These are phyloP conservation scores for Pachypsylla venusta DNA, from an alignment of 1,140 invertebrate genomes.

Conservation along the genomic window DNA sequence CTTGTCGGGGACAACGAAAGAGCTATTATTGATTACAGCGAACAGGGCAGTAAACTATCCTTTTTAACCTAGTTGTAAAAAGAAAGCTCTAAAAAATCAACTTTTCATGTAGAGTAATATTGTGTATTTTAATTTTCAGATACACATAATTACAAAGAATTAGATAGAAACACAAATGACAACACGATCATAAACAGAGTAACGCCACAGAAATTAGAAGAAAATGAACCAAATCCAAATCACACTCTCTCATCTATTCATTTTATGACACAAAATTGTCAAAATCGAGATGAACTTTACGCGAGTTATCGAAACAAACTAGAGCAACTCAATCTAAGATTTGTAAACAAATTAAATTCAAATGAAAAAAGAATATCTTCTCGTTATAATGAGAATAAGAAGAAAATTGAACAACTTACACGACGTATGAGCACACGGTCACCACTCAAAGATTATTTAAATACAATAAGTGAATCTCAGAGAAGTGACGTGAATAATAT, in stretches of 20 bases:
- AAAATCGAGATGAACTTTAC: not conserved
- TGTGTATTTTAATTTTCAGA: too few relatives aligned
- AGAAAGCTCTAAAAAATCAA: too few relatives aligned
- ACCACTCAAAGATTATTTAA: not conserved
- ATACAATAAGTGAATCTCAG: not conserved
- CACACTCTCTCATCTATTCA: not conserved
- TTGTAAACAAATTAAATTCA: not conserved
- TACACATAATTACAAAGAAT: too few relatives aligned
- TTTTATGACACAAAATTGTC: slow-evolving; percentile 1
- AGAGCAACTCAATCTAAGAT: not conserved
- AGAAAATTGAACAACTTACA: not conserved
- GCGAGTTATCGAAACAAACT: not conserved
- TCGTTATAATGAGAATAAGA: not conserved
- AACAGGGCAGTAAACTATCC: too few relatives aligned
- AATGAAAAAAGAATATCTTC: not conserved
- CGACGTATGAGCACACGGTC: not conserved
- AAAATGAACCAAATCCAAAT: not conserved
- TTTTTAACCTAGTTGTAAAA: too few relatives aligned
- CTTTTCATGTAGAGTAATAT: too few relatives aligned
- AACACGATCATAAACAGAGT: too few relatives aligned
- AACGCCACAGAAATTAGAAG: not conserved
- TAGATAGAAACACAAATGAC: too few relatives aligned
- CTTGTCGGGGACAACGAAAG: too few relatives aligned
- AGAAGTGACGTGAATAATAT: not conserved
- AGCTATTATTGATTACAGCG: too few relatives aligned